Evolutionary conservation across 2,113 vertebrate genomes (phyloP), one percentile per base, ranked within the genome.

Genomic region (Mormoops blainvillei): DNA sequence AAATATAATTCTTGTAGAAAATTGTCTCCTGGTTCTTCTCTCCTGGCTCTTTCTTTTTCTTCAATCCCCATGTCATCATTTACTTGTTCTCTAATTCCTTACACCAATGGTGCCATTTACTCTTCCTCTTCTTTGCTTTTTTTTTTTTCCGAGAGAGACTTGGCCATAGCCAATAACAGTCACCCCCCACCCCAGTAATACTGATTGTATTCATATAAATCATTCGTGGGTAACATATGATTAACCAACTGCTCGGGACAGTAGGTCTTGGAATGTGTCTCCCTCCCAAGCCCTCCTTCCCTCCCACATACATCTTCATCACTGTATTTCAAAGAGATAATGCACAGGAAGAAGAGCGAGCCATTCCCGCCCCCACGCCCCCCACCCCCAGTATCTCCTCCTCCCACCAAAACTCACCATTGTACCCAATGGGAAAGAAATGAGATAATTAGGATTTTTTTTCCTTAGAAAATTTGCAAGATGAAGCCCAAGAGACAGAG

Each of bases 321-420:
- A 31, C 89, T 92, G 86, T 68, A 89, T 97, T 96, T 96, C 88
- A 73, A 92, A 89, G 91, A 96, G 81, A 95, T 80, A 70, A 89
- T 18, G 9, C 18, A 93, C 41, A 87, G 52, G 78, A 96, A 96
- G 73, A 88, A 88, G 61, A 89, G 89, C 91, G 58, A 83, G 33
- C 76, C 67, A 48, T 71, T 88, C 26, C 14, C 20, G n/a, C n/a
- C n/a, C n/a, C n/a, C n/a, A n/a, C n/a, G n/a, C n/a, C n/a, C n/a
- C n/a, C n/a, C n/a, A n/a, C 20, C 2, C 0, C 31, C 33, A 83
- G 31, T 19, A 61, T 65, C 28, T n/a, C 20, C 50, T 88, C 87
- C 90, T 89, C 45, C 91, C 67, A 88, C 50, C 20, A 22, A 82
- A 88, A 83, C 58, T 89, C 73, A 92, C 61, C 26, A 58, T 83